phyloP scores from a whole-genome alignment of 2,888 invertebrate genomes.

The Kuschelorhynchus macadamiae region DNA sequence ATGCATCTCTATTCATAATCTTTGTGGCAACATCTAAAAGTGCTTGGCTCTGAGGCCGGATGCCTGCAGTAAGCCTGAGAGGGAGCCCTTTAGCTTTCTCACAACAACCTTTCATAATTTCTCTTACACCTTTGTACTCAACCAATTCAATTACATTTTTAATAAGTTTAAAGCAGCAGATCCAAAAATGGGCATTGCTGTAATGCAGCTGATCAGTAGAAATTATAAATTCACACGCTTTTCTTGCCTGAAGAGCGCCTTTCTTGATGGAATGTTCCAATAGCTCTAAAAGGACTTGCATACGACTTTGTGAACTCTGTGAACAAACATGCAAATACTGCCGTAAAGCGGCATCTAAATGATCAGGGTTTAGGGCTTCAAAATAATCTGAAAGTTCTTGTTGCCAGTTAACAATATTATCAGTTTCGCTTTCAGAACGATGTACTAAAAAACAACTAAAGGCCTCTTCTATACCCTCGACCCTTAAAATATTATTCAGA shows the following conservation, averaged over 20 bases:
- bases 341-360: slow-evolving; percentile 81
- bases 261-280: slow-evolving; percentile 79
- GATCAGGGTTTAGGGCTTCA: slow-evolving; percentile 77
- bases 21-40: slow-evolving; percentile 87
- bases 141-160: slow-evolving; percentile 90
- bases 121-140: slow-evolving; percentile 95
- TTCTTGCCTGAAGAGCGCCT: slow-evolving; percentile 82
- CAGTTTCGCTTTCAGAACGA: slow-evolving; percentile 78
- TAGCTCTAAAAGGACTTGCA: slow-evolving; percentile 82
- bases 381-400: slow-evolving; percentile 76
- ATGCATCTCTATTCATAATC: slow-evolving; percentile 93
- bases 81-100: slow-evolving; percentile 91
- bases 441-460: slow-evolving; percentile 91
- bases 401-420: slow-evolving; percentile 78
- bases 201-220: slow-evolving; percentile 86
- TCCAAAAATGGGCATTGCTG: slow-evolving; percentile 90
- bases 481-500: slow-evolving; percentile 77
- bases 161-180: slow-evolving; percentile 87
- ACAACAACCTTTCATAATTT: slow-evolving; percentile 87
- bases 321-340: slow-evolving; percentile 83
- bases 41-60: slow-evolving; percentile 85
- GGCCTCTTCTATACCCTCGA: slow-evolving; percentile 89
- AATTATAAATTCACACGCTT: slow-evolving; percentile 90
- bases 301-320: slow-evolving; percentile 79
- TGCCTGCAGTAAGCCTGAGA: slow-evolving; percentile 81